These are phyloP conservation scores for Ophthalmolycus amberensis DNA, from an alignment of 2,113 vertebrate species.

Conservation along the genomic window DNA sequence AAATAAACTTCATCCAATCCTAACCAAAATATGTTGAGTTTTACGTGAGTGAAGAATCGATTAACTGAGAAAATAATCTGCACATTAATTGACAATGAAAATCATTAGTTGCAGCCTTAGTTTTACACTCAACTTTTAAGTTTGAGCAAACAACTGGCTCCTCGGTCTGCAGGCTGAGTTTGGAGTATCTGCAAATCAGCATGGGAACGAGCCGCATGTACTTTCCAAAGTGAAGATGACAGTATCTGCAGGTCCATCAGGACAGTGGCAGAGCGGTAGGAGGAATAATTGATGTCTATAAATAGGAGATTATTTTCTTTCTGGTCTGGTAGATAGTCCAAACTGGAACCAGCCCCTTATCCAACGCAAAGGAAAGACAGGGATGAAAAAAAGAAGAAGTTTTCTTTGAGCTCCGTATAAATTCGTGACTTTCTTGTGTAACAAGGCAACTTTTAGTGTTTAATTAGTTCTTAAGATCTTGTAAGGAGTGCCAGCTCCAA, in stretches of 20 bases:
- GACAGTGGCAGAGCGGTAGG: conserved; percentile 17
- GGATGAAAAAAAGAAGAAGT: background rate
- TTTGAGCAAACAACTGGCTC: background rate
- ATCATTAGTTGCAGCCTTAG: background rate
- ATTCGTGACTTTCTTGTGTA: conserved; percentile 39
- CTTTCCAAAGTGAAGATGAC: conserved; percentile 48
- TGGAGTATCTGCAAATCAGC: conserved; percentile 34
- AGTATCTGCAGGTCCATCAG: conserved; percentile 46
- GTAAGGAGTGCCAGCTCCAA: conserved; percentile 40
- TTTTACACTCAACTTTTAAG: background rate
- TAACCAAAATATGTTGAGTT: background rate
- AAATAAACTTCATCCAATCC: too few relatives aligned
- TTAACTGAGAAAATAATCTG: background rate
- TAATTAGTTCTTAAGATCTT: conserved; percentile 69
- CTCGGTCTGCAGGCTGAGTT: conserved; percentile 6
- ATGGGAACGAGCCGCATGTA: conserved; percentile 22
- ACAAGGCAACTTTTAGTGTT: conserved; percentile 58
- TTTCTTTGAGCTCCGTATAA: conserved; percentile 4
- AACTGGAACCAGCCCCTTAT: conserved; percentile 8
- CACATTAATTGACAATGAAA: too few relatives aligned
- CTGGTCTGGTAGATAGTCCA: background rate
- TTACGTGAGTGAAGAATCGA: background rate
- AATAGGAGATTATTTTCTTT: conserved; percentile 35
- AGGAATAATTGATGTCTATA: conserved; percentile 46
- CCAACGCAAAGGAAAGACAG: conserved; percentile 9